These are phyloP conservation scores for Aphelenchoides avenae DNA, from an alignment of 1,140 invertebrate genomes.

Conservation along the genomic window DNA sequence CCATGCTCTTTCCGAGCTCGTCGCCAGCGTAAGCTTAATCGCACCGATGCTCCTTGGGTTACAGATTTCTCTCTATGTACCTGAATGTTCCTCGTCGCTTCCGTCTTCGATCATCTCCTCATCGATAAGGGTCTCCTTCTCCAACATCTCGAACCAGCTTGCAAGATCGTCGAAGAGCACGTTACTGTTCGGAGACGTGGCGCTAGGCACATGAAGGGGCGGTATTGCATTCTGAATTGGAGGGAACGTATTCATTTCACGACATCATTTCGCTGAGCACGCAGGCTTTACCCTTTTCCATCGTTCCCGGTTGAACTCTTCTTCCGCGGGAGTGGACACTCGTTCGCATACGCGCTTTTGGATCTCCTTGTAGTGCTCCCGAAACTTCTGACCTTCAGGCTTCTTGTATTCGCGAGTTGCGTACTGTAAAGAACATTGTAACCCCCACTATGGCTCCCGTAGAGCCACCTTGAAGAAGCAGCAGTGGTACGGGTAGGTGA, in stretches of 20 bases:
- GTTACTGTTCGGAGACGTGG: too few relatives aligned
- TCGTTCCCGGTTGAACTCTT: too few relatives aligned
- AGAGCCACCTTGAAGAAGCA: slow-evolving; percentile 38
- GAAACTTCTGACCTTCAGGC: slow-evolving; percentile 9
- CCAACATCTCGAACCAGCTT: neutral
- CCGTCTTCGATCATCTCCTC: too few relatives aligned
- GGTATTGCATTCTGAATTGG: too few relatives aligned
- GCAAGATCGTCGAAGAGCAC: neutral
- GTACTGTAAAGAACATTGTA: slow-evolving; percentile 18
- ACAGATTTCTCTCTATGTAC: neutral
- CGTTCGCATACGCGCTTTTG: slow-evolving; percentile 13
- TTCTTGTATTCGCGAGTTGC: slow-evolving; percentile 23
- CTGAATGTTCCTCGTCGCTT: slow-evolving; percentile 3
- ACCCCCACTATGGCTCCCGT: neutral
- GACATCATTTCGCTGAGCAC: too few relatives aligned
- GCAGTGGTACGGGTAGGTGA: slow-evolving; percentile 44
- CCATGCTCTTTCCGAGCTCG: slow-evolving; percentile 26
- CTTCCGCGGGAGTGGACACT: too few relatives aligned
- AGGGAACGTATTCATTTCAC: too few relatives aligned
- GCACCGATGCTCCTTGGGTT: too few relatives aligned
- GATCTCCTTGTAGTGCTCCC: slow-evolving; percentile 29
- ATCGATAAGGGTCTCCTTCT: slow-evolving; percentile 6
- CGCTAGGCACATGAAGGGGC: too few relatives aligned
- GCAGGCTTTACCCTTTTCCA: too few relatives aligned
- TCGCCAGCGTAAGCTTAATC: slow-evolving; percentile 31